Evolutionary conservation across 1,140 invertebrate genomes (phyloP), one percentile per base, ranked within the genome.

Genomic region (Cheumatopsyche charites): DNA sequence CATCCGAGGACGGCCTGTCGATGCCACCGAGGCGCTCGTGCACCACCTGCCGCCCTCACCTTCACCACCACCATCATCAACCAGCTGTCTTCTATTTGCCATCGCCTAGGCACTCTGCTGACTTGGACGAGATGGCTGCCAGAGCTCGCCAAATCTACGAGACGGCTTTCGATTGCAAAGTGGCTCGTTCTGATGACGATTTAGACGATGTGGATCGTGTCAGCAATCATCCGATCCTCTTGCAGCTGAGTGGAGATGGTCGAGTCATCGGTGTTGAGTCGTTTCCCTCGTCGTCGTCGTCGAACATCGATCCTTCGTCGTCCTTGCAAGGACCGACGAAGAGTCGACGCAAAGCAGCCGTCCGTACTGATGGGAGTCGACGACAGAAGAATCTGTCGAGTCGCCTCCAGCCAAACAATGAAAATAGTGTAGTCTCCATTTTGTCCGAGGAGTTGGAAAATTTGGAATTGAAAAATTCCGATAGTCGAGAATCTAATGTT

Each of bases 151-250:
- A 92, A 80, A 86, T 94, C 29, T 95, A 94, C 79, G 93, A 95
- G 82, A 95, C 93, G 42, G 93, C 93, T 45, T 95, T 95, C 81
- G 93, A 94, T 80, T 93, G 91, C 79, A 92, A 92, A 80, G 89
- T 94, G 78, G 90, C 88, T 77, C 89, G 90, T 49, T 93, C 90
- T 9, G 91, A 93, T 77, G 91, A 94, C 79, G 91, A 94, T 78
- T 85, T 93, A 61, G 91, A 94, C 77, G 90, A 92, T 76, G 87
- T 92, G 21, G 91, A 93, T 77, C 88, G 91, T 73, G 89, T 93
- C 49, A 90, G 90, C 67, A 93, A 93, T 79, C 91, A 93, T 79
- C 90, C 91, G 1, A 87, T 91, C n/a, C 81, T 93, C 41, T 78
- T 90, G 77, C 82, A 90, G 83, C 68, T 86, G 75, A 80, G 79